Evolutionary conservation across 2,113 vertebrate species (phyloP), one percentile per base, ranked within the genome.

Genomic region (Anguilla rostrata): DNA sequence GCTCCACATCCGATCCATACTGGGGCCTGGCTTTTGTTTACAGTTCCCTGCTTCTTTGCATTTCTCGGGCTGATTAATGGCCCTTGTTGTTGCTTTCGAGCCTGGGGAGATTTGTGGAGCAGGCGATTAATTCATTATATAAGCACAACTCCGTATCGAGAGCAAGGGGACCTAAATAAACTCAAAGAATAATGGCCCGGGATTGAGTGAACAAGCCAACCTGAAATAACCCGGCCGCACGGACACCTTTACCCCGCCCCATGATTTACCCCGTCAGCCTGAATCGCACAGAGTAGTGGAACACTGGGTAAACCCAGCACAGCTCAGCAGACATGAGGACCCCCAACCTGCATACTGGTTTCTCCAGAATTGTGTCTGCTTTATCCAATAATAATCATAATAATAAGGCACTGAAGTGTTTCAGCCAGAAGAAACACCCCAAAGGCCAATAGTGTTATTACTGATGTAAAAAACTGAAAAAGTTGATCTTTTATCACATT

Each of bases 81-180:
- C 40, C 63, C 66, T 86, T 83, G 66, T 39, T 83, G 63, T 81
- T 81, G 26, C 22, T 29, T 82, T 86, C 12, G 49, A 83, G 81
- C 81, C 63, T 16, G 60, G 66, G 29, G 57, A 86, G 81, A 83
- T 83, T 83, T 86, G 60, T 39, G 9, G 43, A 49, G 46, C 41
- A n/a, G 53, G 39, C 41, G 29, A 75, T 83, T 83, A 75, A 83
- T 83, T 86, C 82, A 78, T 82, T 83, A 49, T 49, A 82, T 18
- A 34, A 86, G 41, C 63, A 22, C 63, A 86, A 39, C 56, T 34
- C 66, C 22, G 41, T 53, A 40, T 57, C 26, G 46, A 86, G 60
- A 78, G 81, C 86, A 83, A 39, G 63, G 26, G 43, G 66, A 75
- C 81, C 16, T 83, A 78, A 83, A 86, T 86, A 86, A 85, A 86